Conservation (phyloP, 2,113 vertebrate genomes). For the Anser cygnoides region DNA sequence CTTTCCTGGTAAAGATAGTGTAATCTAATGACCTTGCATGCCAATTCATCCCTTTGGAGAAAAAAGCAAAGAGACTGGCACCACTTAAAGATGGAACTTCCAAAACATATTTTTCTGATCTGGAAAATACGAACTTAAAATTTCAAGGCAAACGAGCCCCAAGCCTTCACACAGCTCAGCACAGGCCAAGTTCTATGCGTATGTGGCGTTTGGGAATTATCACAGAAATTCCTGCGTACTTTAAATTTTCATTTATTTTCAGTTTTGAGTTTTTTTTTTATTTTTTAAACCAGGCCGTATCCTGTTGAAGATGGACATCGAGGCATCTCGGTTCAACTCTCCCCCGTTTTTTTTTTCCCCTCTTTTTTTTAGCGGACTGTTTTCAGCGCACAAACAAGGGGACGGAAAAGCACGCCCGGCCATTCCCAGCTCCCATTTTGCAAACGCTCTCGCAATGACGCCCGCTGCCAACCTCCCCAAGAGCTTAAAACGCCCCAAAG, state of each 20-base stretch:
- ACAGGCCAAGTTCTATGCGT: neutral
- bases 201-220: accelerated
- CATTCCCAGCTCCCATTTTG: neutral
- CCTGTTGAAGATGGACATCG: neutral
- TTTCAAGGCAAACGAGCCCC: neutral
- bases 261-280: neutral
- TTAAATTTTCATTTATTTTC: neutral
- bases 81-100: neutral
- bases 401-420: neutral
- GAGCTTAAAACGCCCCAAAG: neutral
- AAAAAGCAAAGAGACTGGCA: neutral
- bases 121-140: neutral
- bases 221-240: neutral
- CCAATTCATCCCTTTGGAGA: neutral
- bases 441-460: neutral
- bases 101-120: neutral
- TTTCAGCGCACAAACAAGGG: neutral
- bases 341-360: neutral
- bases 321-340: neutral
- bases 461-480: neutral
- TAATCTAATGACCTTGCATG: neutral
- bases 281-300: neutral
- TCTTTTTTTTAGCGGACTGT: neutral
- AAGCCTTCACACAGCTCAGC: neutral
- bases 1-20: neutral